Conservation (phyloP, 2,113 vertebrate species). For the Gobiocypris rarus region DNA sequence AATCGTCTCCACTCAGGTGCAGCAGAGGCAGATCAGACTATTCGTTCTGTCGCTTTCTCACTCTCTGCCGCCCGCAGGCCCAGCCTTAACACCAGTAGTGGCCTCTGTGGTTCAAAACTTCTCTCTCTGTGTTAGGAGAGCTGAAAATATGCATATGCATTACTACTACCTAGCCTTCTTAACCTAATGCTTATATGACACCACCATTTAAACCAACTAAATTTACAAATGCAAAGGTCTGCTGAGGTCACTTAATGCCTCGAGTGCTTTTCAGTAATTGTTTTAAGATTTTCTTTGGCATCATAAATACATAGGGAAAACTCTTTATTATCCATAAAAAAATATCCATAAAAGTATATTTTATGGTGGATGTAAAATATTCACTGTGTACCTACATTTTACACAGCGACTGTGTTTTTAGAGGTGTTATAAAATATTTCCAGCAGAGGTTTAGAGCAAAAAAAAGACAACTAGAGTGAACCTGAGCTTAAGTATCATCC, state of each 20-base stretch:
- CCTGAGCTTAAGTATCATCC: slow-evolving; percentile 4
- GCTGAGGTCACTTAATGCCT: background rate
- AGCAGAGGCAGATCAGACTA: slow-evolving; percentile 12
- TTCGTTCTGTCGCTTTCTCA: background rate
- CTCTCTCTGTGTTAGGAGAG: background rate
- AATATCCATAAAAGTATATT: background rate
- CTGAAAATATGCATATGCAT: background rate
- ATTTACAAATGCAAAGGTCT: background rate
- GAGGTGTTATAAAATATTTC: slow-evolving; percentile 1
- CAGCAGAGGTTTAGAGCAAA: background rate
- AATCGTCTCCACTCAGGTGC: slow-evolving; percentile 11
- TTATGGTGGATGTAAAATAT: background rate
- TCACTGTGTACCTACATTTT: background rate
- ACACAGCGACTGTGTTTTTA: background rate
- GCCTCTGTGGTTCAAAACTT: slow-evolving; percentile 26
- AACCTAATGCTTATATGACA: slow-evolving; percentile 23
- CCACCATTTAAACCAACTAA: background rate
- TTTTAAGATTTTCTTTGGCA: background rate
- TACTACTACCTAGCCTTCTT: background rate
- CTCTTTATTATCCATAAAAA: background rate
- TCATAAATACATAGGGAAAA: background rate
- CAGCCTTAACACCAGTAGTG: slow-evolving; percentile 1
- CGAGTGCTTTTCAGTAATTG: slow-evolving; percentile 2
- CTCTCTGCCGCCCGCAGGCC: background rate
- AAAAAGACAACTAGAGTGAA: slow-evolving; percentile 27